Percentiles rank a stretch among this genome's conserved stretches.
Evolutionary conservation across 2,113 vertebrate genomes (phyloP).

Genomic region (Lanius collurio): DNA sequence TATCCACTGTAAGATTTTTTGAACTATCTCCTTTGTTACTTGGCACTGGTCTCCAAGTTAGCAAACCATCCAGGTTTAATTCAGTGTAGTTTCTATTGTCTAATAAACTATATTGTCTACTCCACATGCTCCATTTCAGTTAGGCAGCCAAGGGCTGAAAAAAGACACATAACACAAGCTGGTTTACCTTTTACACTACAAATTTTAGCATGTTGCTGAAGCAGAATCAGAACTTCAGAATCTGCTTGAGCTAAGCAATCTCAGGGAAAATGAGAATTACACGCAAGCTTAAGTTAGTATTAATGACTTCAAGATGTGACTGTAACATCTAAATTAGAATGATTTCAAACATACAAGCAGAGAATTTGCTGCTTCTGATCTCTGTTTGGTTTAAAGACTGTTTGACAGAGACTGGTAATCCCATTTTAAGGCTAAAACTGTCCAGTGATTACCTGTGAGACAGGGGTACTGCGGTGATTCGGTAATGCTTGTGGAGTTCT

Average conservation of each 20-base stretch:
- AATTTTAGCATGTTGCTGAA: not conserved
- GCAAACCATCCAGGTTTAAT: not conserved
- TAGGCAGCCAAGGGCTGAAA: not conserved
- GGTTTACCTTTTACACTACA: not conserved
- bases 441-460: not conserved
- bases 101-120: not conserved
- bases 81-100: not conserved
- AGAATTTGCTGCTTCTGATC: not conserved
- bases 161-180: not conserved
- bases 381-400: not conserved
- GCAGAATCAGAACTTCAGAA: not conserved
- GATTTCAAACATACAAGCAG: not conserved
- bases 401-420: not conserved
- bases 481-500: not conserved
- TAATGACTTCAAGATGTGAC: slow-evolving; percentile 34
- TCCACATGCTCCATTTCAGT: not conserved
- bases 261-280: not conserved
- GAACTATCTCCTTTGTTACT: not conserved
- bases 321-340: not conserved
- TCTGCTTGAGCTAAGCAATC: not conserved
- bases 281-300: not conserved
- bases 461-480: not conserved
- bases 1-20: not conserved
- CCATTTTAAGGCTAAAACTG: not conserved
- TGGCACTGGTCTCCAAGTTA: not conserved